phyloP scores from a whole-genome alignment of 2,113 vertebrate species.

The Sorex araneus region DNA sequence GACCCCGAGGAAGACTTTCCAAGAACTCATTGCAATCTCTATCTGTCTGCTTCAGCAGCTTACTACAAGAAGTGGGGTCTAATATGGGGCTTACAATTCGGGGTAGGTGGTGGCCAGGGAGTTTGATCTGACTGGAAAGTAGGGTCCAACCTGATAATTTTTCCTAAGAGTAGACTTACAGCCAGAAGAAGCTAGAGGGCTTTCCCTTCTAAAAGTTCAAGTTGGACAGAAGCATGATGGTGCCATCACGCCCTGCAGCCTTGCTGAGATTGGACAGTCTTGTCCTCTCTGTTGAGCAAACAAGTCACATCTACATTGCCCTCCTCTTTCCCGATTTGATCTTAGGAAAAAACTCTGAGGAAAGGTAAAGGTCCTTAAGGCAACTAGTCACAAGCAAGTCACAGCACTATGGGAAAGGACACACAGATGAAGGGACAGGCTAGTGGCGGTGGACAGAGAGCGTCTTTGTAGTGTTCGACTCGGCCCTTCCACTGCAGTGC shows the following conservation, averaged over 20 bases:
- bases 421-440: not conserved
- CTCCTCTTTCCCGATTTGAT: not conserved
- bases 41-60: too few relatives aligned
- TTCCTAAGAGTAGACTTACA: not conserved
- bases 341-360: not conserved
- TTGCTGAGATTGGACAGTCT: not conserved
- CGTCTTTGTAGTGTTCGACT: fast-evolving
- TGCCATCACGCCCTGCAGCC: fast-evolving
- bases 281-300: not conserved
- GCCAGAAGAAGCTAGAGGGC: not conserved
- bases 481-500: not conserved
- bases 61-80: too few relatives aligned
- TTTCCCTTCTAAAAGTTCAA: not conserved
- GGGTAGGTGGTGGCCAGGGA: too few relatives aligned
- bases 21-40: too few relatives aligned
- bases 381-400: not conserved
- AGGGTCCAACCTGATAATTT: not conserved
- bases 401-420: fast-evolving
- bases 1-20: too few relatives aligned
- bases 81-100: too few relatives aligned
- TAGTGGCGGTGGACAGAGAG: not conserved
- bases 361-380: not conserved
- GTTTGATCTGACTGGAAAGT: too few relatives aligned
- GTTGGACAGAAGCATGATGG: not conserved
- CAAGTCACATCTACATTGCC: not conserved